Evolutionary conservation across 2,113 vertebrate genomes (phyloP).

Genomic region (Etia nguti): DNA sequence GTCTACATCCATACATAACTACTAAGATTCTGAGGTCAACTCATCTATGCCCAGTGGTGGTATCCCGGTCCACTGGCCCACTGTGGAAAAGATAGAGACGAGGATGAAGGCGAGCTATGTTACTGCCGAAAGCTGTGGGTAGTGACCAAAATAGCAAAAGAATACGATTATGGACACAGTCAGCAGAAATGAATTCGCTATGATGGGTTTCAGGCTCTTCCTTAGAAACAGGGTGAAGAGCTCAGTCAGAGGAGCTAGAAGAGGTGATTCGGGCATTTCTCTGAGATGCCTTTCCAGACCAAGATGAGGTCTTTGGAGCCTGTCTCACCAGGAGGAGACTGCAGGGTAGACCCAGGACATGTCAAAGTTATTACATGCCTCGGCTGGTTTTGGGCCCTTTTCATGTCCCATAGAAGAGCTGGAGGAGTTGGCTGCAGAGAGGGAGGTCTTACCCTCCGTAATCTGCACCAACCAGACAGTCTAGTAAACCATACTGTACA

Average conservation of each 20-base stretch:
- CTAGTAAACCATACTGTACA: background rate
- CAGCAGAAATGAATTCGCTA: background rate
- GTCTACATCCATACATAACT: background rate
- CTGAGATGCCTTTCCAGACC: background rate
- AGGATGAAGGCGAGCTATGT: background rate
- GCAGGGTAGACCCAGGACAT: background rate
- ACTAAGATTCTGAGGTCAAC: background rate
- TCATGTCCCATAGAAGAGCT: background rate
- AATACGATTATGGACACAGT: background rate
- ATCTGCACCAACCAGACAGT: background rate
- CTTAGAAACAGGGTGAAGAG: background rate
- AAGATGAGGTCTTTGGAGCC: background rate
- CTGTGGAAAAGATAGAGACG: background rate
- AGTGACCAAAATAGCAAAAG: background rate
- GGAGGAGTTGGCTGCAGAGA: background rate
- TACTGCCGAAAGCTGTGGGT: background rate
- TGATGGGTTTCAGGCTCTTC: background rate
- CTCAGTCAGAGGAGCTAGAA: background rate
- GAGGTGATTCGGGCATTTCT: background rate
- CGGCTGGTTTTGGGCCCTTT: background rate
- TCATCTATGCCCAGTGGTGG: background rate
- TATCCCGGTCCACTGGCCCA: background rate
- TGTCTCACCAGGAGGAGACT: background rate
- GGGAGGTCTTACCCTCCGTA: background rate
- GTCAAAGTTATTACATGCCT: background rate